Conservation (phyloP, 2,113 vertebrate species). For the Anas platyrhynchos region DNA sequence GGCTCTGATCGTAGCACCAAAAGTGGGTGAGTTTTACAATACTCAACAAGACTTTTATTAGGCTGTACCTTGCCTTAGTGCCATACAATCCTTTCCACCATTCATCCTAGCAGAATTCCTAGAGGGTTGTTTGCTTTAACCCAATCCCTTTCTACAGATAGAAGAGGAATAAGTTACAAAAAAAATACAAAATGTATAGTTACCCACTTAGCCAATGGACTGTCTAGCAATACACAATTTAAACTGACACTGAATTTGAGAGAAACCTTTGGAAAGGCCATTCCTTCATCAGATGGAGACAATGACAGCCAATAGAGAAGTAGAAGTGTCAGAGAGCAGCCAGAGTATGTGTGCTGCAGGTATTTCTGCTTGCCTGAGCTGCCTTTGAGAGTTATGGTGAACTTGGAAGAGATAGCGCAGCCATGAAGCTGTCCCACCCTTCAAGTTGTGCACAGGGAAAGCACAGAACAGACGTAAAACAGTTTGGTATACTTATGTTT, state of each 20-base stretch:
- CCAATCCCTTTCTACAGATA: not conserved
- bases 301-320: not conserved
- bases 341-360: not conserved
- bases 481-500: not conserved
- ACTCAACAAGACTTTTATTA: not conserved
- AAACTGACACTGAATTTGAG: not conserved
- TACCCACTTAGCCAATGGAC: not conserved
- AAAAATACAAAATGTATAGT: not conserved
- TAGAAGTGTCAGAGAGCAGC: not conserved
- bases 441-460: not conserved
- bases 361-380: not conserved
- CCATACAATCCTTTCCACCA: not conserved
- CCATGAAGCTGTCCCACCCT: not conserved
- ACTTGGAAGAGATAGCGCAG: not conserved
- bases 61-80: not conserved
- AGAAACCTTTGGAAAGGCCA: not conserved
- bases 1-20: not conserved
- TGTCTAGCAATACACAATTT: not conserved
- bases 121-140: not conserved
- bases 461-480: not conserved
- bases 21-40: not conserved
- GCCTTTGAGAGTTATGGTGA: not conserved
- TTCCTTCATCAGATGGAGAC: not conserved
- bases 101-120: not conserved
- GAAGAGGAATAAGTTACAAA: not conserved